Percentiles rank a stretch among this genome's conserved stretches.
These are phyloP conservation scores for Perizoma affinitatum DNA, from an alignment of 2,888 invertebrate species.

Conservation along the genomic window DNA sequence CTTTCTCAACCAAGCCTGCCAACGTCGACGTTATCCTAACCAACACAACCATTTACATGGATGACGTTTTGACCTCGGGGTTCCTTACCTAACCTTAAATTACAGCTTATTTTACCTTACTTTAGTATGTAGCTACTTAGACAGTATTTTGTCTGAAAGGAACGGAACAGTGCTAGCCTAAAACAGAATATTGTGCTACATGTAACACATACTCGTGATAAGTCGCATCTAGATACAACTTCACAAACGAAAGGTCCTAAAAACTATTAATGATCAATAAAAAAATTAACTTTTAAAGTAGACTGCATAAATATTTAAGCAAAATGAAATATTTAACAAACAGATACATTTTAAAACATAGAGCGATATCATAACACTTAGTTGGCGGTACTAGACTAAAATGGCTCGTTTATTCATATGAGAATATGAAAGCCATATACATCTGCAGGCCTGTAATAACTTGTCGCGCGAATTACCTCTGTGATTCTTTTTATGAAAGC, in stretches of 20 bases:
- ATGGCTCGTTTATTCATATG: constrained; percentile 68
- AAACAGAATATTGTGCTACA: too few relatives aligned
- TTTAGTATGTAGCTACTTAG: not conserved
- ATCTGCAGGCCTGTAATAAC: constrained; percentile 74
- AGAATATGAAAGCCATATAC: constrained; percentile 69
- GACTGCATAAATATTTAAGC: constrained; percentile 7
- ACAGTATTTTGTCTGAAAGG: too few relatives aligned
- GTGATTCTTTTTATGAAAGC: constrained; percentile 77
- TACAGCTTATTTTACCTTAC: too few relatives aligned
- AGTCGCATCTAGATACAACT: too few relatives aligned
- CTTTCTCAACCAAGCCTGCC: constrained; percentile 29
- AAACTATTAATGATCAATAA: too few relatives aligned
- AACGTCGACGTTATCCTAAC: constrained; percentile 24
- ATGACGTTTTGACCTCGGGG: constrained; percentile 44
- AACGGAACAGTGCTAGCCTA: too few relatives aligned
- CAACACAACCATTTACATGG: constrained; percentile 36
- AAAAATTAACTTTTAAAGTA: not conserved
- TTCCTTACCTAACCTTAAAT: too few relatives aligned
- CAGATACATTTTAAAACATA: constrained; percentile 43
- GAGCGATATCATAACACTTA: constrained; percentile 43
- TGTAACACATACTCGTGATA: too few relatives aligned
- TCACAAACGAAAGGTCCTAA: too few relatives aligned
- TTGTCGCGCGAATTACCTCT: constrained; percentile 80
- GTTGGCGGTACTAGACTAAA: constrained; percentile 61
- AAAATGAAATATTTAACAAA: constrained; percentile 30